These are phyloP conservation scores for Diabrotica virgifera DNA, from an alignment of 1,140 invertebrate species.

Conservation along the genomic window DNA sequence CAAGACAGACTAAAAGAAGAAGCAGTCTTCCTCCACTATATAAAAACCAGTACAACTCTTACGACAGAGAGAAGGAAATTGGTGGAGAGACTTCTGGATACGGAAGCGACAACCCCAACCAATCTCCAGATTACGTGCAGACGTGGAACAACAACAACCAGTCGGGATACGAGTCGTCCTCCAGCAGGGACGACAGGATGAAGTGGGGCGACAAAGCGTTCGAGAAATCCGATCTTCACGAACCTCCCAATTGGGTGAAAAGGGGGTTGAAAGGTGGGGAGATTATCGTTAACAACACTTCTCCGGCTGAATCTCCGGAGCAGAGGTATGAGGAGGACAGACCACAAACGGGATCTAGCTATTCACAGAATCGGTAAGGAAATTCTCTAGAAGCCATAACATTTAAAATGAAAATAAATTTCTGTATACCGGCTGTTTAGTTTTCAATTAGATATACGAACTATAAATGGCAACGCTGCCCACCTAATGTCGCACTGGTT, in stretches of 20 bases:
- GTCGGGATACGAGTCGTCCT: constrained; percentile 44
- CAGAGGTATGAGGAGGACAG: constrained; percentile 41
- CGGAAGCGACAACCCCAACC: constrained; percentile 63
- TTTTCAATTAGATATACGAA: too few relatives aligned
- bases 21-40: constrained; percentile 42
- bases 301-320: constrained; percentile 45
- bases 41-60: constrained; percentile 41
- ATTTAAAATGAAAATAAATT: too few relatives aligned
- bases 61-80: constrained; percentile 47
- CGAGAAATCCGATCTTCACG: constrained; percentile 37
- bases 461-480: too few relatives aligned
- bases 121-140: constrained; percentile 31
- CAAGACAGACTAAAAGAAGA: constrained; percentile 16
- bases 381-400: too few relatives aligned
- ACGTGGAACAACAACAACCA: constrained; percentile 16
- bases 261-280: constrained; percentile 54
- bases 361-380: constrained; percentile 36
- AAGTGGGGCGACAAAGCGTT: constrained; percentile 61
- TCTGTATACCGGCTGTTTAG: background rate
- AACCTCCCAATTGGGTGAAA: constrained; percentile 62
- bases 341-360: constrained; percentile 39
- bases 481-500: too few relatives aligned
- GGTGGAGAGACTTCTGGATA: constrained; percentile 70
- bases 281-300: constrained; percentile 42
- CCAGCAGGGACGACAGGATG: constrained; percentile 59